Evolutionary conservation across 2,113 vertebrate species (phyloP), one percentile per base, ranked within the genome.

Genomic region (Micromys minutus): DNA sequence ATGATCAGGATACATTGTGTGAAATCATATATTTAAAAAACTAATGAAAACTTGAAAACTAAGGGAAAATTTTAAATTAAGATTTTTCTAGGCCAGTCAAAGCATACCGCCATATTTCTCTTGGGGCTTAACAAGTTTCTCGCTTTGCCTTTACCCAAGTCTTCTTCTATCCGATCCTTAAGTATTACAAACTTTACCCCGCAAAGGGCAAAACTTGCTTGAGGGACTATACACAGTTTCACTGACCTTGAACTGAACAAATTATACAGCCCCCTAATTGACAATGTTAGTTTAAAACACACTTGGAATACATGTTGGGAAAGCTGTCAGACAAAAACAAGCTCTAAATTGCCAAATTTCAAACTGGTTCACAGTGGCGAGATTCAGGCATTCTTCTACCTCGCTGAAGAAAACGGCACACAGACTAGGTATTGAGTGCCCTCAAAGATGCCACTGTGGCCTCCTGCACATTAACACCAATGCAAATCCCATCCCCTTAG

Each of bases 351-450:
- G 36, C 79, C 79, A 91, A 80, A 85, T 94, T 97, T 81, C 91
- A 85, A 87, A 89, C 34, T 85, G 59, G 52, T 77, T 95, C 63
- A 72, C 26, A 72, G 45, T 93, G 65, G n/a, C 71, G 22, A 74
- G 36, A 57, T 81, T 75, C 13, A 77, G 91, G 34, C 3, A 17
- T 79, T 24, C 86, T 71, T n/a, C 69, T n/a, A 71, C 42, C n/a
- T 91, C 93, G 52, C 59, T 91, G 81, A 90, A 91, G 59, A 95
- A 96, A 93, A 89, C 47, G 52, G 65, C 72, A 83, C 72, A 87
- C 13, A 72, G 42, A 26, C 34, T 57, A 63, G 52, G 34, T 89
- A 42, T 91, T 71, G 75, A 65, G 75, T 85, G 22, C 57, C 63
- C 39, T 89, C 93, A 84, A 45, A 93, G 74, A 72, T 50, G 77